Base-by-base conservation (phyloP, 2,888 invertebrate species). In the Siphonodentalium dalli region DNA sequence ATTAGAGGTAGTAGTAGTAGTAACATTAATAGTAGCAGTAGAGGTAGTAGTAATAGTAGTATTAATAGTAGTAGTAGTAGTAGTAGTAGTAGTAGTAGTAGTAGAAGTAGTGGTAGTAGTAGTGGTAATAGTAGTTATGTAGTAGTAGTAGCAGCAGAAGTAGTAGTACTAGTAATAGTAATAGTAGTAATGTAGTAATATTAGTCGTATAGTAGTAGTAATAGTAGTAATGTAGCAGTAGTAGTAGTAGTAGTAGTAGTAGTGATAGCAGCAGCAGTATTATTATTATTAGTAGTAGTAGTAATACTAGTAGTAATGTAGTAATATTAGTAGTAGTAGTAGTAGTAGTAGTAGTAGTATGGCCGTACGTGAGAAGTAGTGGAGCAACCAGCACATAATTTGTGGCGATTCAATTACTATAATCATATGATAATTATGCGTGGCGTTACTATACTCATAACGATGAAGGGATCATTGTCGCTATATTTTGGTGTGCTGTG, bases 71-170 rank as follows among this genome's bases (percentile, higher is more conserved):
- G 23, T 40, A 40, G 23, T 40, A 24, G 40, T 40, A 24, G 26
- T 11, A 11, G 40, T n/a, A 21, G 40, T 20, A 24, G 40, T 42
- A 42, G 20, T 26, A 20, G 26, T 23, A 42, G 26, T 42, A 24
- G 40, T 40, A 40, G 26, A 23, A 40, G 40, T 40, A 40, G 40
- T 40, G 18, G 40, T 24, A 24, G 26, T 40, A 24, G 40, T 40
- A 40, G 40, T 23, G 18, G 40, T 24, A 24, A 18, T 21, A 8
- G 13, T 40, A 21, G 40, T 40, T 7, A 24, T 11, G 24, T 8
- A 21, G 24, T 13, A 8, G 18, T 8, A 24, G 24, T 11, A 11
- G 15, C 11, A 40, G 40, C 15, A 23, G 21, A 23, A 24, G 26
- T 40, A 24, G 40, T 40, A 40, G 20, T 24, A 40, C 13, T 40